Evolutionary conservation across 2,888 invertebrate species (phyloP), one percentile per base, ranked within the genome.

Genomic region (Meiosimyza decipiens): DNA sequence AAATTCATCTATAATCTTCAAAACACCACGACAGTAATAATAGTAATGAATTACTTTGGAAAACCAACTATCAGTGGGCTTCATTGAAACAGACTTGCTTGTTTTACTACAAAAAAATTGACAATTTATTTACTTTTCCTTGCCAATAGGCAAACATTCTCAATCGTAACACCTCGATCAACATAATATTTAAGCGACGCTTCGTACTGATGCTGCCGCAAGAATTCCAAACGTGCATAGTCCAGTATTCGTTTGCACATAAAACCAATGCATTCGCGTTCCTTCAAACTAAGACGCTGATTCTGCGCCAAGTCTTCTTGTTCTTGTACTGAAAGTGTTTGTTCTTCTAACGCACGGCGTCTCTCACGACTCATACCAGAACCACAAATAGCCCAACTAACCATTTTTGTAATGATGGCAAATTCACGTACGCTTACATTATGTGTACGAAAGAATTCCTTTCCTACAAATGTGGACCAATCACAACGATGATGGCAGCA

Each of bases 401-500:
- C 94, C 81, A 97, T 90, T 76, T 94, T 93, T 73, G 93, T 91
- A 82, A 97, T 90, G 40, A 94, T 89, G 77, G 91, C 89, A 84
- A 96, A 93, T 71, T 96, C 92, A 1, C 89, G 88, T 1, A 87
- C 86, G 0, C 83, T 86, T 50, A 95, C 88, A 4, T 90, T 90
- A 74, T 90, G 85, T 60, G 88, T 86, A 76, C 86, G 79, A 59
- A 94, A 89, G 82, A 91, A 92, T 2, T 88, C 78, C 80, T 91
- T 91, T 0, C 93, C 94, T 2, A 92, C 90, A 86, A 93, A 95
- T 0, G 91, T 87, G 18, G 85, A 85, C 90, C 92, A 94, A 57
- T 91, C 89, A 84, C 95, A 96, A 77, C 93, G 91, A 87, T 97
- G 97, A 87, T 97, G 96, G 85, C 97, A 97, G 86, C 97, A 97